Conservation (phyloP, 2,888 invertebrate genomes). For the Hypomecis punctinalis region DNA sequence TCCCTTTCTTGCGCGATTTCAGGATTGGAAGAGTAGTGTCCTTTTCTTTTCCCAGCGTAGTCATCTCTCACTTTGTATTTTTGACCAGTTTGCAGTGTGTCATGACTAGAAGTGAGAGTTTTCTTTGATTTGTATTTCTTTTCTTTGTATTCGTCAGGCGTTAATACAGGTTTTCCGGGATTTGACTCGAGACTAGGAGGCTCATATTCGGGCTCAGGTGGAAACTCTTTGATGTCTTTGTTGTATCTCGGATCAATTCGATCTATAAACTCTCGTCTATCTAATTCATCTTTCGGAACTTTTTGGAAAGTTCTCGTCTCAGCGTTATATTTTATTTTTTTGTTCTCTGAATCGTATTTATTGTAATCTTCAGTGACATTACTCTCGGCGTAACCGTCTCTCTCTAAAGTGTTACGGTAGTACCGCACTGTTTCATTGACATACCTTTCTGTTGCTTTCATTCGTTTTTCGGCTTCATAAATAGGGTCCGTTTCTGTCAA, state of each 20-base stretch:
- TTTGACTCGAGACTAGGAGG: constrained; percentile 88
- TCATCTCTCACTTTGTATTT: constrained; percentile 78
- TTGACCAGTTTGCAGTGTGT: constrained; percentile 72
- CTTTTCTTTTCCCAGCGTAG: constrained; percentile 77
- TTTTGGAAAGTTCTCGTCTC: constrained; percentile 72
- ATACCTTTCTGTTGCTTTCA: constrained; percentile 83
- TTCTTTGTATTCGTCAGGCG: constrained; percentile 85
- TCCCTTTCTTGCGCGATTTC: constrained; percentile 84
- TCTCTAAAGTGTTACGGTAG: constrained; percentile 83
- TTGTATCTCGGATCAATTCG: constrained; percentile 65
- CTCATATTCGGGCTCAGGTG: constrained; percentile 85
- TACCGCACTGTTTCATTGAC: constrained; percentile 85
- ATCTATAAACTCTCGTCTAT: constrained; percentile 72
- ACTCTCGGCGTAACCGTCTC: constrained; percentile 83
- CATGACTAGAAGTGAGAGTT: constrained; percentile 80
- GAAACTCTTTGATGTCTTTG: constrained; percentile 65
- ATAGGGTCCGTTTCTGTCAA: constrained; percentile 78
- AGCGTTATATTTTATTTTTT: constrained; percentile 75
- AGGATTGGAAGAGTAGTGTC: constrained; percentile 86
- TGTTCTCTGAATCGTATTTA: constrained; percentile 79
- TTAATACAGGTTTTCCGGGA: constrained; percentile 82
- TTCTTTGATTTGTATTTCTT: constrained; percentile 80
- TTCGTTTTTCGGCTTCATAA: constrained; percentile 76
- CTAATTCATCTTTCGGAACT: constrained; percentile 68
- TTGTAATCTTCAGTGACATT: constrained; percentile 79